Conservation (phyloP, 2,113 vertebrate genomes). For the Fukomys damarensis region DNA sequence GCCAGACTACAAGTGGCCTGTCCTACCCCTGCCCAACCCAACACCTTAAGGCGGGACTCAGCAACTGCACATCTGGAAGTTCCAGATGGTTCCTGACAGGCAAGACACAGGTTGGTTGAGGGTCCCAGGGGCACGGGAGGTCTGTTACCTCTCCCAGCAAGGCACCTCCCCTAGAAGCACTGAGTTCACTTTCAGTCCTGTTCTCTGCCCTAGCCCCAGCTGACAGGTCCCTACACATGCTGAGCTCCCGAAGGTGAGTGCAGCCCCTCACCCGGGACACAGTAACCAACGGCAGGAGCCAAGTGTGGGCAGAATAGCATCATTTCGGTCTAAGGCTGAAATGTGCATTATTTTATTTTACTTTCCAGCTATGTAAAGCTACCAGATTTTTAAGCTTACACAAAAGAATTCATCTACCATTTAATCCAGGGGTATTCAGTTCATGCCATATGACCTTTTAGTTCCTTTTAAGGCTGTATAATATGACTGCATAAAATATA, state of each 20-base stretch:
- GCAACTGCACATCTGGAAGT: background rate
- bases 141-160: background rate
- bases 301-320: background rate
- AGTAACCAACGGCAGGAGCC: rapidly evolving
- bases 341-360: no score
- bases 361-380: rapidly evolving
- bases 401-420: background rate
- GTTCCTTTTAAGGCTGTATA: background rate
- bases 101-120: background rate
- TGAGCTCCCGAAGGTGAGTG: background rate
- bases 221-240: background rate
- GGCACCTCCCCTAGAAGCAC: background rate
- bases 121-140: background rate
- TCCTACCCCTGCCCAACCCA: background rate
- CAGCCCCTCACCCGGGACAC: background rate
- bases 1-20: background rate
- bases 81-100: rapidly evolving
- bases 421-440: background rate
- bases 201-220: background rate
- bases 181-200: background rate
- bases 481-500: background rate
- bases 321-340: background rate
- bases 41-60: rapidly evolving
- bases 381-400: background rate
- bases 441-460: background rate